phyloP scores from a whole-genome alignment of 1,140 invertebrate species.

The Drosophila rufa region DNA sequence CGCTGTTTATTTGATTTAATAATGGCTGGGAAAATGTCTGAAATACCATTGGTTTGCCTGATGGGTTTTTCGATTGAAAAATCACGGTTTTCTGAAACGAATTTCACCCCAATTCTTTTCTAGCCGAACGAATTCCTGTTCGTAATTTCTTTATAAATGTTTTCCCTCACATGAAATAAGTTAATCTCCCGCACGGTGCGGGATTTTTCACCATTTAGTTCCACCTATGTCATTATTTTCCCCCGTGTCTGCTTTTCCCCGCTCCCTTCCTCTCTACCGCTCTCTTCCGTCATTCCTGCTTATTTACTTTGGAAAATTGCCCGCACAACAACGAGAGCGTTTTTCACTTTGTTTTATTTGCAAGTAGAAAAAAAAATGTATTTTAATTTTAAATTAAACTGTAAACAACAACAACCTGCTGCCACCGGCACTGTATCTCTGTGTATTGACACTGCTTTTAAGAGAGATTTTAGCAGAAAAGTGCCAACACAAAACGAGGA shows the following conservation, averaged over 20 bases:
- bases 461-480: constrained; percentile 53
- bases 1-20: constrained; percentile 17
- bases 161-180: constrained; percentile 51
- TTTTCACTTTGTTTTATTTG: constrained; percentile 52
- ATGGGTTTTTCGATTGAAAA: constrained; percentile 2
- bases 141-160: constrained; percentile 46
- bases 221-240: constrained; percentile 62
- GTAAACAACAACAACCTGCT: constrained; percentile 63
- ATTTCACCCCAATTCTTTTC: constrained; percentile 11
- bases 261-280: not conserved
- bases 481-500: constrained; percentile 34
- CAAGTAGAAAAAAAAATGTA: constrained; percentile 37
- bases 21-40: not conserved
- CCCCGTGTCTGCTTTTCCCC: constrained; percentile 21
- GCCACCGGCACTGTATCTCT: constrained; percentile 11
- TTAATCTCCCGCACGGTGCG: constrained; percentile 48
- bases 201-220: constrained; percentile 59
- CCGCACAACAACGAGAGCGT: constrained; percentile 46
- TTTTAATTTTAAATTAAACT: constrained; percentile 77
- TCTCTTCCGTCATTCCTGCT: constrained; percentile 16
- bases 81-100: constrained; percentile 15
- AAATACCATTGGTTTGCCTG: not conserved
- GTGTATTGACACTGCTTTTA: constrained; percentile 65
- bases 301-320: constrained; percentile 77
- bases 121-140: constrained; percentile 11